phyloP scores from a whole-genome alignment of 2,888 invertebrate genomes.

The Merodon equestris region DNA sequence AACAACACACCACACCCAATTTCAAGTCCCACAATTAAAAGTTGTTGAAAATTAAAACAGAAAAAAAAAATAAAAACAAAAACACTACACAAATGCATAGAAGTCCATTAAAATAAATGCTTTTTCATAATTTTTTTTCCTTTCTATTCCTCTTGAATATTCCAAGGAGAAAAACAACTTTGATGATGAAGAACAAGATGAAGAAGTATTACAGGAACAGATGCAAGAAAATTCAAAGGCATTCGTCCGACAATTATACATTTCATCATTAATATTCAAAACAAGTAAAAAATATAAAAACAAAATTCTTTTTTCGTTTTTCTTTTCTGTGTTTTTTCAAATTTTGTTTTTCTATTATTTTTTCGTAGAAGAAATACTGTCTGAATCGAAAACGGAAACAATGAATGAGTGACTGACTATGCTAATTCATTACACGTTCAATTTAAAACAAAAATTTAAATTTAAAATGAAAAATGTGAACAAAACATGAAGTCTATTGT shows the following conservation, averaged over 20 bases:
- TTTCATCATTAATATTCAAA: constrained; percentile 7
- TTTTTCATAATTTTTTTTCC: constrained; percentile 22
- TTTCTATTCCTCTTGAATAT: constrained; percentile 16
- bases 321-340: constrained; percentile 13
- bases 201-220: constrained; percentile 65
- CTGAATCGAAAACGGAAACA: constrained; percentile 14
- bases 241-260: constrained; percentile 46
- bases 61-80: constrained; percentile 29
- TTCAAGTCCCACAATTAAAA: constrained; percentile 1
- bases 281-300: constrained; percentile 19
- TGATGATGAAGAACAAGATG: constrained; percentile 60
- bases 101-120: constrained; percentile 22
- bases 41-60: constrained; percentile 10
- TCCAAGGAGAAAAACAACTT: too few species aligned
- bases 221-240: constrained; percentile 40
- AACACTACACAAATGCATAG: constrained; percentile 57
- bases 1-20: constrained; percentile 46
- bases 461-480: constrained; percentile 17
- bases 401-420: constrained; percentile 60
- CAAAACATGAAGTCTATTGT: constrained; percentile 11
- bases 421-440: constrained; percentile 51
- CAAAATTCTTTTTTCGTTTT: constrained; percentile 35
- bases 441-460: constrained; percentile 20
- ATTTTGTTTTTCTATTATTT: constrained; percentile 20
- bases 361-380: constrained; percentile 25